Evolutionary conservation across 2,797 vertebrate genomes (phyloP).

Genomic region (Sebastes diploproa): DNA sequence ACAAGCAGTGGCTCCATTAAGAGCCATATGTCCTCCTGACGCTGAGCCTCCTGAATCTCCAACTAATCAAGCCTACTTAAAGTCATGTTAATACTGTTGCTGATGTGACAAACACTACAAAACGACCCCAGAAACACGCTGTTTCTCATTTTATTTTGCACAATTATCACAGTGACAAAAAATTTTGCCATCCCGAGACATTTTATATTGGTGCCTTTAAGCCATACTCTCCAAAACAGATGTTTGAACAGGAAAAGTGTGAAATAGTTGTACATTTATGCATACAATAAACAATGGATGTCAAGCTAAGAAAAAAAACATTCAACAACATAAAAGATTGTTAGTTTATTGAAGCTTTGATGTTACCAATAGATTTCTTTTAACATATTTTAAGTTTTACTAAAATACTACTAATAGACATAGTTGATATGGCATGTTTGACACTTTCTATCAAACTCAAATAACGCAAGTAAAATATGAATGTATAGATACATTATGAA

Average conservation of each 20-base stretch:
- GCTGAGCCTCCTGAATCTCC: background rate
- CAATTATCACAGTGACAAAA: too few relatives aligned
- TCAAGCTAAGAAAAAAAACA: background rate
- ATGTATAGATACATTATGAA: background rate
- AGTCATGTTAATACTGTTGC: background rate
- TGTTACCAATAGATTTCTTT: background rate
- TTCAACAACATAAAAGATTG: background rate
- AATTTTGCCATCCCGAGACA: accelerated
- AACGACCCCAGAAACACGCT: too few relatives aligned
- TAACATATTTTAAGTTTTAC: background rate
- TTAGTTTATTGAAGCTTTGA: background rate
- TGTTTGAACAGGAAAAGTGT: too few relatives aligned
- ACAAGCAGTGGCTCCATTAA: background rate
- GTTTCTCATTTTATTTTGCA: too few relatives aligned
- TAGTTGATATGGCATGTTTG: background rate
- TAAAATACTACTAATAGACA: background rate
- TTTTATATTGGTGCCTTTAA: too few relatives aligned
- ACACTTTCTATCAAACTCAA: background rate
- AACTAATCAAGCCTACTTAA: background rate
- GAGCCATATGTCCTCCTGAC: background rate
- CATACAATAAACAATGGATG: background rate
- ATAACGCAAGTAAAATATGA: background rate
- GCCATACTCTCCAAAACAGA: too few relatives aligned
- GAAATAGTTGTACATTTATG: background rate
- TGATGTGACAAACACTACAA: too few relatives aligned